phyloP scores from a whole-genome alignment of 2,888 invertebrate species.

The Sinodicranocentrus sp. region DNA sequence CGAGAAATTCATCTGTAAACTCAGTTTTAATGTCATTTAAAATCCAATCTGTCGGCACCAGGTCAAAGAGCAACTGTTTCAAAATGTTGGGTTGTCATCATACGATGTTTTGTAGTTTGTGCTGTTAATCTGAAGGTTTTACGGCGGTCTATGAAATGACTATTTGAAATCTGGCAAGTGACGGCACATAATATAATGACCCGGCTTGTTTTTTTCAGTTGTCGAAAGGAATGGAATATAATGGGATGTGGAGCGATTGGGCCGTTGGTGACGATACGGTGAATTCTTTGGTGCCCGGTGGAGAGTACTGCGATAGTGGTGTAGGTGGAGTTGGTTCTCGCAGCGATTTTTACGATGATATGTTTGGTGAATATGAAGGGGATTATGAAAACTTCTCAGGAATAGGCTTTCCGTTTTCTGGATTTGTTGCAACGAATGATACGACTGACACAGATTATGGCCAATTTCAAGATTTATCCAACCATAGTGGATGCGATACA shows the following conservation, averaged over 20 bases:
- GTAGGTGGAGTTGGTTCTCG: constrained; percentile 68
- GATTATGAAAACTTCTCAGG: constrained; percentile 66
- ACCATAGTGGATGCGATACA: constrained; percentile 61
- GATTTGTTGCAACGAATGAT: constrained; percentile 56
- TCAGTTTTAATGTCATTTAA: no score
- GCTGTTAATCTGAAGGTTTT: no score
- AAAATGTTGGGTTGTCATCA: no score
- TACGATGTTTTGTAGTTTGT: no score
- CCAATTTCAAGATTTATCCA: constrained; percentile 70
- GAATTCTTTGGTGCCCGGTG: constrained; percentile 48
- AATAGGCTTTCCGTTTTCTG: constrained; percentile 53
- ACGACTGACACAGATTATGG: constrained; percentile 74
- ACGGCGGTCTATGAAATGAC: no score
- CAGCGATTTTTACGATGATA: constrained; percentile 72
- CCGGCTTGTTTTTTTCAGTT: constrained; percentile 15
- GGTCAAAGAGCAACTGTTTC: no score
- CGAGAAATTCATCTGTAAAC: no score
- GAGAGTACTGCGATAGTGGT: constrained; percentile 70
- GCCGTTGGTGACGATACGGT: constrained; percentile 53
- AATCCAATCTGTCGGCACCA: no score
- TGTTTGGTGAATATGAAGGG: constrained; percentile 69
- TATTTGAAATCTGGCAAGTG: no score
- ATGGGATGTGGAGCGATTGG: constrained; percentile 65
- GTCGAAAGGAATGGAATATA: constrained; percentile 59
- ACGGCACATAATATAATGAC: not conserved